A percentile compares a stretch with the other conserved stretches of the same genome.
Evolutionary conservation across 2,888 invertebrate species (phyloP).

Genomic region (Phlogophora meticulosa): DNA sequence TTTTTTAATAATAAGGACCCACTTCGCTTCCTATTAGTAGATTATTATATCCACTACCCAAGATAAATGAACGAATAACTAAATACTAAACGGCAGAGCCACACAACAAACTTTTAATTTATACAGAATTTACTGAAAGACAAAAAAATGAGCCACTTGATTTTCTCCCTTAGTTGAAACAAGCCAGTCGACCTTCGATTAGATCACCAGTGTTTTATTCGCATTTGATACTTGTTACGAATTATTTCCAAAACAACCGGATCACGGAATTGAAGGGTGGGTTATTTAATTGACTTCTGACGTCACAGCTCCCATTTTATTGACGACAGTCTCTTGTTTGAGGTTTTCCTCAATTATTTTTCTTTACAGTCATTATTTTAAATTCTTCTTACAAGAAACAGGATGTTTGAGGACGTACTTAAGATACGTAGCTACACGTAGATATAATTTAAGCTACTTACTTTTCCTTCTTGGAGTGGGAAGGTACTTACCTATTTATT

Average conservation of each 20-base stretch:
- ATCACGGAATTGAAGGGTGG: constrained; percentile 9
- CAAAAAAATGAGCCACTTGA: constrained; percentile 22
- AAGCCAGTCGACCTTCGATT: constrained; percentile 17
- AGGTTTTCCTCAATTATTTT: constrained; percentile 35
- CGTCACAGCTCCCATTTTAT: constrained; percentile 36
- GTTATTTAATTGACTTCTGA: constrained; percentile 57
- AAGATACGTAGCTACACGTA: background rate
- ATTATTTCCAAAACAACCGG: constrained; percentile 50
- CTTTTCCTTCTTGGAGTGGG: background rate
- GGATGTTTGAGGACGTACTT: background rate
- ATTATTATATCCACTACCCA: background rate
- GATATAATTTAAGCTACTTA: background rate
- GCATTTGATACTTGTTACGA: constrained; percentile 35
- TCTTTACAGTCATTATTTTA: background rate
- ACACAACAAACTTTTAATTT: constrained; percentile 2
- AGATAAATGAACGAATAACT: background rate
- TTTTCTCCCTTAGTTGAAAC: constrained; percentile 24
- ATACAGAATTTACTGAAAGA: constrained; percentile 1
- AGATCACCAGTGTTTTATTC: constrained; percentile 27
- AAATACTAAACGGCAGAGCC: background rate
- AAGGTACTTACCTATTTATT: background rate
- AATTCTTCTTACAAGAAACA: background rate
- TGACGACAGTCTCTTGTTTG: constrained; percentile 5
- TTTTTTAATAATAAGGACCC: no score
- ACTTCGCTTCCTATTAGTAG: background rate